These are phyloP conservation scores for Stomatorhinus walkeri DNA, from an alignment of 2,797 vertebrate genomes.

Conservation along the genomic window DNA sequence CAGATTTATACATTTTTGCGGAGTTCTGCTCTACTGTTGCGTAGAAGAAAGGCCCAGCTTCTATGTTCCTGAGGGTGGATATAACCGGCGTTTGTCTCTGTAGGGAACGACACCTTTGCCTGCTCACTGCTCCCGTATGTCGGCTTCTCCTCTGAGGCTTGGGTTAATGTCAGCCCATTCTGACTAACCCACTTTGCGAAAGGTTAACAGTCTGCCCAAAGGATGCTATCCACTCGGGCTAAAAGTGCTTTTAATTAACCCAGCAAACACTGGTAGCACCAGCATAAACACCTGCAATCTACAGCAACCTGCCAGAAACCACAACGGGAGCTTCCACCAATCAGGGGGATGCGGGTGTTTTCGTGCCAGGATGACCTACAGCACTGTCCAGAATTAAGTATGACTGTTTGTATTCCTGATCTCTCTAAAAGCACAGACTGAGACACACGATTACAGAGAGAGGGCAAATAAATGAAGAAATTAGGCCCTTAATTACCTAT, in stretches of 20 bases:
- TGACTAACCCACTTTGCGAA: constrained; percentile 53
- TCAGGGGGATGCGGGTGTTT: not conserved
- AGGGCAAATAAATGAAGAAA: not conserved
- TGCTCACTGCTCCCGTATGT: not conserved
- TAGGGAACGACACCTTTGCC: not conserved
- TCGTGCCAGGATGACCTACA: not conserved
- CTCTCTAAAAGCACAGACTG: not conserved
- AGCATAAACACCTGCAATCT: not conserved
- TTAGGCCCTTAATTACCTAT: not conserved
- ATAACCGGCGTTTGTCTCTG: constrained; percentile 13
- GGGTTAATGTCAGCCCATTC: constrained; percentile 65
- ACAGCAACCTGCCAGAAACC: not conserved
- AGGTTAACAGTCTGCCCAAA: constrained; percentile 62
- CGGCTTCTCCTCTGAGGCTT: constrained; percentile 45
- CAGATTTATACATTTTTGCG: constrained; percentile 19
- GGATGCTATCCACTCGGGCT: constrained; percentile 52
- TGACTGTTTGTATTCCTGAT: not conserved
- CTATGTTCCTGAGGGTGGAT: not conserved
- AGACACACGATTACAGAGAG: not conserved
- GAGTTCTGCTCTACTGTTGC: not conserved
- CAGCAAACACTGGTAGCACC: not conserved
- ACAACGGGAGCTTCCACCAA: not conserved
- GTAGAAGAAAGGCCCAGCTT: not conserved
- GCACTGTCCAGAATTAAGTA: not conserved
- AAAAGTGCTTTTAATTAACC: constrained; percentile 14